Evolutionary conservation across 2,113 vertebrate species (phyloP).

Genomic region (Eudyptes chrysolophus): DNA sequence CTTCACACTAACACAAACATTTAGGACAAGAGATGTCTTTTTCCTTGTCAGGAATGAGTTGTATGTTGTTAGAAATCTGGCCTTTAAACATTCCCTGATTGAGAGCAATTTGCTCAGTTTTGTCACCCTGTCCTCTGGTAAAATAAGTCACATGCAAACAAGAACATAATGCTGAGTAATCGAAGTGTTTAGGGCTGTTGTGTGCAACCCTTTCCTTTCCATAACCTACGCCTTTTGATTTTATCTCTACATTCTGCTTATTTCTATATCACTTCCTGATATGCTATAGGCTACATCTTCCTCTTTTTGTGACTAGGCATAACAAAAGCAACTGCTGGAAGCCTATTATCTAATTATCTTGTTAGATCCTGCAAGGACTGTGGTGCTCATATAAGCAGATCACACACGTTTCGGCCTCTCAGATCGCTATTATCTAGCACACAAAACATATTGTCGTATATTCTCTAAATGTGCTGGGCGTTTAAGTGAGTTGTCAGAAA

Average conservation of each 20-base stretch:
- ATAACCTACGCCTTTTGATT: not conserved
- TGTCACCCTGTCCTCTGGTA: not conserved
- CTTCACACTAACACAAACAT: not conserved
- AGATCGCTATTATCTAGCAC: not conserved
- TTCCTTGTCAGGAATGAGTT: not conserved
- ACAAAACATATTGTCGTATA: not conserved
- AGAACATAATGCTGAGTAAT: not conserved
- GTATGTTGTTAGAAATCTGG: not conserved
- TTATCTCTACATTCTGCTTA: not conserved
- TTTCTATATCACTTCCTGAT: not conserved
- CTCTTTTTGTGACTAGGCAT: conserved; percentile 8
- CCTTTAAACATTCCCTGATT: not conserved
- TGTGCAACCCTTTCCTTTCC: not conserved
- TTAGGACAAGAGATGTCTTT: not conserved
- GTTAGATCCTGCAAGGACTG: not conserved
- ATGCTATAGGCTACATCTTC: not conserved
- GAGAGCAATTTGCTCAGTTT: not conserved
- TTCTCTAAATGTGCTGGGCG: not conserved
- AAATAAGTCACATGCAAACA: not conserved
- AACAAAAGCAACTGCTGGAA: conserved; percentile 34
- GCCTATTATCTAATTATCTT: conserved; percentile 39
- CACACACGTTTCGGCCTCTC: not conserved
- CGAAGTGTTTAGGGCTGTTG: not conserved
- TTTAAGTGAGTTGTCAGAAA: not conserved
- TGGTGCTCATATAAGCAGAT: conserved; percentile 10